Conservation (phyloP, 2,113 vertebrate genomes). For the Egretta garzetta region DNA sequence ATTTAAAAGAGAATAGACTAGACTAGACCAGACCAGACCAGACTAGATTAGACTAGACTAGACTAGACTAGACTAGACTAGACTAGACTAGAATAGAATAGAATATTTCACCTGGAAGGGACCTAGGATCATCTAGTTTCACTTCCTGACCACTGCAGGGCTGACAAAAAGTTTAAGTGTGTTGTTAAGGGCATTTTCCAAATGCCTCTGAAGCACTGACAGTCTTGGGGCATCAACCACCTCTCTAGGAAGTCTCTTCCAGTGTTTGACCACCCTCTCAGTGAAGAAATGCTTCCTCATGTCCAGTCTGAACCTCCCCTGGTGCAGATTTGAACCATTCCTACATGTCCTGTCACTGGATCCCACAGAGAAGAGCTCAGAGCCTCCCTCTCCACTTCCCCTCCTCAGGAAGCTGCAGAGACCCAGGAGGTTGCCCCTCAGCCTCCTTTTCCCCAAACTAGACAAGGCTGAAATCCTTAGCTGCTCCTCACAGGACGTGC, state of each 20-base stretch:
- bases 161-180: not conserved
- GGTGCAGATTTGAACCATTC: not conserved
- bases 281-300: not conserved
- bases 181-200: not conserved
- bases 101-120: not conserved
- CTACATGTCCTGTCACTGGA: not conserved
- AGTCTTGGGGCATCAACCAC: fast-evolving
- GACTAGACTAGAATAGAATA: too few relatives aligned
- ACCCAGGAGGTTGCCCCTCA: not conserved
- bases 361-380: not conserved
- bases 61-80: too few relatives aligned
- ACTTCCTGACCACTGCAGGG: not conserved
- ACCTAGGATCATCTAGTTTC: not conserved
- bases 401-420: not conserved
- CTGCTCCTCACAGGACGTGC: too few relatives aligned
- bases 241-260: not conserved
- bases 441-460: not conserved
- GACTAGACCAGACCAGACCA: too few relatives aligned
- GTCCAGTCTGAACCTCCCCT: not conserved
- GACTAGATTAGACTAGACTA: too few relatives aligned
- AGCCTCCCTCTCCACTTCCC: not conserved
- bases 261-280: not conserved
- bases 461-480: not conserved
- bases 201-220: not conserved
- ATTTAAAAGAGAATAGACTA: not conserved